Evolutionary conservation across 2,797 vertebrate species (phyloP).

Genomic region (Sparus aurata): DNA sequence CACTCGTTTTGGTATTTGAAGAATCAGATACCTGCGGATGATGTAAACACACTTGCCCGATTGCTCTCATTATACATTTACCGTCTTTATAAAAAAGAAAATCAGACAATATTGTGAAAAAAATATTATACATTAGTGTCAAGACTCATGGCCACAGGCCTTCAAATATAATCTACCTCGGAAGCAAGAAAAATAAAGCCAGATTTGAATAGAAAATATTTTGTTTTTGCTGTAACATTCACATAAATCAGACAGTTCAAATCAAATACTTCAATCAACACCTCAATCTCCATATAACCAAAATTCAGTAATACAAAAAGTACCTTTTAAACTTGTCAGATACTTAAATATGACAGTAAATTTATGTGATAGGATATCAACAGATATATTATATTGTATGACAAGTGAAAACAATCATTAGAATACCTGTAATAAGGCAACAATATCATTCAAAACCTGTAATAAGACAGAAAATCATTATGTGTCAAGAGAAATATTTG

Average conservation of each 20-base stretch:
- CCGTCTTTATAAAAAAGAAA: constrained; percentile 14
- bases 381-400: not conserved
- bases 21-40: constrained; percentile 14
- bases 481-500: not conserved
- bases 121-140: not conserved
- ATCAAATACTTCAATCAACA: constrained; percentile 12
- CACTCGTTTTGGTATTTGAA: constrained; percentile 25
- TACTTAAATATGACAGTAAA: not conserved
- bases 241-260: constrained; percentile 30
- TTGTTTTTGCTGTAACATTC: constrained; percentile 23
- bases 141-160: not conserved
- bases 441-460: not conserved
- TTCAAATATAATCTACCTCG: constrained; percentile 5
- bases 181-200: constrained; percentile 15
- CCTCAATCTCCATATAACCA: not conserved
- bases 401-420: constrained; percentile 13
- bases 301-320: constrained; percentile 13
- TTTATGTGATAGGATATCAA: not conserved
- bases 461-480: not conserved
- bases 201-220: constrained; percentile 26
- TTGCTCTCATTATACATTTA: constrained; percentile 6
- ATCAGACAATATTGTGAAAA: constrained; percentile 15
- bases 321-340: not conserved
- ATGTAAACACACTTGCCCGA: constrained; percentile 22
- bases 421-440: not conserved